Conservation (phyloP, 2,797 vertebrate species). For the Onychomys leucogaster region DNA sequence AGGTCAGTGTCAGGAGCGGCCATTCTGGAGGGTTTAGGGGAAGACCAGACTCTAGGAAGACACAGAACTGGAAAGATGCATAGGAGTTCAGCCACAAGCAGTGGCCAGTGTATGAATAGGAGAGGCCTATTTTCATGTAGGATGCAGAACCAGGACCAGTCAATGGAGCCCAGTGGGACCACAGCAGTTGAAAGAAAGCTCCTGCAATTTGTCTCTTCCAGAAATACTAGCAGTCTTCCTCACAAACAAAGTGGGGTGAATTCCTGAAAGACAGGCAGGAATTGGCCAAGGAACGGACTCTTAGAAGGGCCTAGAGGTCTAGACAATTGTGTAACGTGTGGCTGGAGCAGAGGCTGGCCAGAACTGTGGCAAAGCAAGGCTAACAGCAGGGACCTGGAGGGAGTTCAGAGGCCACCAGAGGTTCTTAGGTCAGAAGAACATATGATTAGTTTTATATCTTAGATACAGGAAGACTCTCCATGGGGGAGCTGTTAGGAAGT, state of each 20-base stretch:
- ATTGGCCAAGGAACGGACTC: not conserved
- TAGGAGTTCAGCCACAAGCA: not conserved
- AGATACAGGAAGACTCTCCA: not conserved
- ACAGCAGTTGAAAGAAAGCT: not conserved
- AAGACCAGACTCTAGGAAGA: not conserved
- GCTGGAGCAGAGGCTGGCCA: not conserved
- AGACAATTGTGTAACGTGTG: not conserved
- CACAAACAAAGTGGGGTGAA: not conserved
- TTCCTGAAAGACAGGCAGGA: not conserved
- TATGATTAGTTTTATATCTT: not conserved
- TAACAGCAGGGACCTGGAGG: not conserved
- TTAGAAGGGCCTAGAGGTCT: not conserved
- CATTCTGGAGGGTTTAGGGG: not conserved
- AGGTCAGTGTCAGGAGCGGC: not conserved
- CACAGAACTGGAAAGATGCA: not conserved
- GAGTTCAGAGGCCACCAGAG: not conserved
- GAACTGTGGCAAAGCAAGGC: not conserved
- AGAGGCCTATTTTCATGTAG: not conserved
- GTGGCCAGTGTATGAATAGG: not conserved
- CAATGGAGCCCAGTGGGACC: not conserved
- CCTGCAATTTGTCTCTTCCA: not conserved
- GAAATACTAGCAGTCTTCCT: not conserved
- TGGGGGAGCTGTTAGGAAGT: not conserved
- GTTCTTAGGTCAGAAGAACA: not conserved
- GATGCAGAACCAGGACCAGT: not conserved